Base-by-base conservation (phyloP, 92 coral and sea anemone species). In the Porites evermanni region DNA sequence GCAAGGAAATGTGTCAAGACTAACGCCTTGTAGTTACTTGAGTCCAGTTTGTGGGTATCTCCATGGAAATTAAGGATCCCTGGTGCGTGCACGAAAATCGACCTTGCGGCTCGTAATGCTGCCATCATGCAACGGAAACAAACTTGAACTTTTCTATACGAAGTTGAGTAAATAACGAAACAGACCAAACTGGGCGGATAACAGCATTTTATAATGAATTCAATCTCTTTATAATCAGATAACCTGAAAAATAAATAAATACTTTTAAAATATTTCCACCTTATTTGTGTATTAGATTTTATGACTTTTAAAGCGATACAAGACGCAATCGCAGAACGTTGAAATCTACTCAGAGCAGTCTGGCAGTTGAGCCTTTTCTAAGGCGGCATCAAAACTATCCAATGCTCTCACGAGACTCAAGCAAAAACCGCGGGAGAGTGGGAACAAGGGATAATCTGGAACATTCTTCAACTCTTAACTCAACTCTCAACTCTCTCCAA, bases 401-500 rank as follows among this genome's bases (percentile, higher is more conserved):
- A 95, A 51, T 79, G 94, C 90, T 65, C 98, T 77, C 64, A 82
- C 82, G 7, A 97, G 80, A 78, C 98, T 95, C 63, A 88, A 21
- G 21, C 21, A 21, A 81, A 97, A 97, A 21, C 99, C 99, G 82
- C 91, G 94, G 38, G 99, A 97, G 17, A 97, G 83, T 29, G 99
- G 99, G 60, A 95, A 97, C 63, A 97, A 80, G 1, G 98, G 98
- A 75, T 72, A 97, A 20, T 95, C 98, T 1, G 98, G 98, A 20
- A 88, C 52, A 70, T 78, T 84, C 26, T 78, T 79, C 52, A 23
- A 23, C 24, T 23, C 24, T 23, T 0, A 23, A 23, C 24, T 23
- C 24, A 23, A 23, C 24, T 23, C 47, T 38, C 47, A 3, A 38
- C 47, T 38, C 6, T 38, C 47, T 38, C 6, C 47, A 38, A 38